These are phyloP conservation scores for Harpalus rufipes DNA, from an alignment of 2,888 invertebrate genomes.

Conservation along the genomic window DNA sequence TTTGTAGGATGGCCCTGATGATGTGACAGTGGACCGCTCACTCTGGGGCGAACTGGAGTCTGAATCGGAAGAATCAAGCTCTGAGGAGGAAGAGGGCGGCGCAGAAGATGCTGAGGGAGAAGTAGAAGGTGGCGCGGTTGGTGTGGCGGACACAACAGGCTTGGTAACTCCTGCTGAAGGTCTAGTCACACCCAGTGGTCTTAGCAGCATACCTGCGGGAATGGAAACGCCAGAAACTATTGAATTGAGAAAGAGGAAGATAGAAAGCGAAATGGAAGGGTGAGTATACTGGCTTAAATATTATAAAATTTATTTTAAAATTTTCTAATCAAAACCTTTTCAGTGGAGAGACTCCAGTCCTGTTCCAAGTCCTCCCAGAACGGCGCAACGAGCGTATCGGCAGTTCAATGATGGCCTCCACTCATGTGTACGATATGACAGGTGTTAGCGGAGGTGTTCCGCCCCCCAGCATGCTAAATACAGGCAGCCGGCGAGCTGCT, in stretches of 20 bases:
- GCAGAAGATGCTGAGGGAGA: slow-evolving; percentile 82
- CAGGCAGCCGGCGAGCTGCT: slow-evolving; percentile 71
- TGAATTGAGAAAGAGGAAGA: slow-evolving; percentile 97
- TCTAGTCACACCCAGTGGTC: slow-evolving; percentile 95
- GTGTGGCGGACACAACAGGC: slow-evolving; percentile 86
- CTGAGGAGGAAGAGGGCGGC: slow-evolving; percentile 85
- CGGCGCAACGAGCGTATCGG: slow-evolving; percentile 93
- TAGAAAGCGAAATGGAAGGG: slow-evolving; percentile 98
- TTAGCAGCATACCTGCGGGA: slow-evolving; percentile 94
- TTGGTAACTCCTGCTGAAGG: slow-evolving; percentile 96
- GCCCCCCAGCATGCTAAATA: slow-evolving; percentile 74
- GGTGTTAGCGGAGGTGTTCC: slow-evolving; percentile 81
- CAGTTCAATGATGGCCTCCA: slow-evolving; percentile 98
- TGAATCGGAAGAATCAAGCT: slow-evolving; percentile 88
- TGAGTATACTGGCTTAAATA: not conserved
- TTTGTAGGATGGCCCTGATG: slow-evolving; percentile 82
- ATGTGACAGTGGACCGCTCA: slow-evolving; percentile 94
- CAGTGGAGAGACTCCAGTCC: slow-evolving; percentile 92
- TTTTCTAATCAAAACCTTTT: not conserved
- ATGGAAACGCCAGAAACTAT: slow-evolving; percentile 99
- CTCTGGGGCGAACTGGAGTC: slow-evolving; percentile 99
- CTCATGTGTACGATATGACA: slow-evolving; percentile 97
- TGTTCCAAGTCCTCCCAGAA: slow-evolving; percentile 97
- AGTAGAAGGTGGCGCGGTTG: slow-evolving; percentile 77
- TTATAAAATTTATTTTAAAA: not conserved